Base-by-base conservation (phyloP, 2,888 invertebrate genomes). In the Agrotis clavis region DNA sequence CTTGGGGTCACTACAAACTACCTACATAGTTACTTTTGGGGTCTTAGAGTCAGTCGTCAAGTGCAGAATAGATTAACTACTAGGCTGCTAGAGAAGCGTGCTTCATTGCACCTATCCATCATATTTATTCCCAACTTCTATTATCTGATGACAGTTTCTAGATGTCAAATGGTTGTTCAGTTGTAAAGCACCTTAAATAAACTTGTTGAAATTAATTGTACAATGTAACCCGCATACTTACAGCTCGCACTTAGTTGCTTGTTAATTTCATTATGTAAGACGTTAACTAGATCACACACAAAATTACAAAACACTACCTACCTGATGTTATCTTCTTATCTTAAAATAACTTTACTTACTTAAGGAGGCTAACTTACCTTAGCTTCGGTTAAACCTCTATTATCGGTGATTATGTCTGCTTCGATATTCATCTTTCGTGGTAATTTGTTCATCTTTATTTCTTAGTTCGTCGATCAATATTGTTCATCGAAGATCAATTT, bases 261-360 rank as follows among this genome's bases (percentile, higher is more conserved):
- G 78, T 63, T 81, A 71, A 71, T 72, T 68, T 48, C 19, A 59
- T 71, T 68, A 78, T 47, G 61, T 80, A 75, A 77, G 21, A 18
- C 21, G 48, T 53, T 64, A 77, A 73, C 77, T 77, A 73, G 77
- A 67, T 78, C 73, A 73, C 64, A 78, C 67, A 60, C 51, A 57
- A 78, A 78, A 78, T 77, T 77, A 53, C 77, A 78, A 77, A 77
- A 77, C 67, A 68, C 68, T 68, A 60, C 71, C 64, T 73, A 66
- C 53, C 68, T 77, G 53, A 67, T 65, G 77, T 62, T 73, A 77
- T 78, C 62, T 71, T 68, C 35, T 56, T 9, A 64, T 51, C 60
- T 57, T n/a, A 53, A n/a, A 62, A 59, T 66, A 57, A 57, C 21
- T 59, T 57, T 54, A 45, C 47, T 25, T 5, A 59, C 47, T 53